A percentile compares a stretch with the other conserved stretches of the same genome.
Evolutionary conservation across 1,140 invertebrate genomes (phyloP).

Genomic region (Papilio helenus): DNA sequence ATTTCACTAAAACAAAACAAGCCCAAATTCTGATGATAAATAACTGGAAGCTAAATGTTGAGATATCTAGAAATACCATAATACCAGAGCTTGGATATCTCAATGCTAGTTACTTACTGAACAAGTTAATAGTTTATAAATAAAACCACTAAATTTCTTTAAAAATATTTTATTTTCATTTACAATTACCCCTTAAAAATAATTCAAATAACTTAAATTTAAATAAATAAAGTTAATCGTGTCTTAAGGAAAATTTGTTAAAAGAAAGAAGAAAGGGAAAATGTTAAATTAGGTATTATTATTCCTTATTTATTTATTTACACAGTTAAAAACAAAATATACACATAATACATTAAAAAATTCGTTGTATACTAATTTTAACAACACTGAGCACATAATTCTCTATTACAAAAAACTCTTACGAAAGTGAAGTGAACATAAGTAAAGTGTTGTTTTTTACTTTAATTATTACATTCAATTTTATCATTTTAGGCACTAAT

Average conservation of each 20-base stretch:
- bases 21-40: not conserved
- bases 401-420: no score
- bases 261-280: not conserved
- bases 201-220: constrained; percentile 22
- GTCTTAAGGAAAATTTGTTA: not conserved
- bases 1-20: constrained; percentile 7
- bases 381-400: no score
- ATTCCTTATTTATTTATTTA: no score
- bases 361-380: no score
- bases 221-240: constrained; percentile 3
- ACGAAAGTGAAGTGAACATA: no score
- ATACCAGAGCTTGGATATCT: not conserved
- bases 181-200: constrained; percentile 7
- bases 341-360: no score
- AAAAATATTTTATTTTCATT: constrained; percentile 40
- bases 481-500: no score
- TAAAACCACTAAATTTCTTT: not conserved
- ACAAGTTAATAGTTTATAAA: not conserved
- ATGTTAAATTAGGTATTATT: no score
- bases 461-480: no score
- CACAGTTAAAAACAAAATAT: no score
- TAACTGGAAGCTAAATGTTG: not conserved
- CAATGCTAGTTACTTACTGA: not conserved
- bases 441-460: no score
- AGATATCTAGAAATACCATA: not conserved